Conservation (phyloP, 1,140 invertebrate genomes). For the Muscidifurax raptorellus region DNA sequence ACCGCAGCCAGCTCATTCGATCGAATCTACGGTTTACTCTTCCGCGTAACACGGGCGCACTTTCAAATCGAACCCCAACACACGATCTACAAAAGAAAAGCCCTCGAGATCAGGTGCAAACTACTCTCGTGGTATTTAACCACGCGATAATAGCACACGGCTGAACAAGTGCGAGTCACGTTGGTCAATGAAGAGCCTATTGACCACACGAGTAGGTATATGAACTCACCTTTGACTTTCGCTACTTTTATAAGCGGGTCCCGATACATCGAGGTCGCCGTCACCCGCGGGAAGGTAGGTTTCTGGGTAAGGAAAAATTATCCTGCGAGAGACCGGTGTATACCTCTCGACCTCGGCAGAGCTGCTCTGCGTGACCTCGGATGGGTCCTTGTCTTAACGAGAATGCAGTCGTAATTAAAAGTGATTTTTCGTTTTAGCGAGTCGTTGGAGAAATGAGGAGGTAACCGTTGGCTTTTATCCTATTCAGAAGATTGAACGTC, state of each 20-base stretch:
- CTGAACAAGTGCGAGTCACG: no score
- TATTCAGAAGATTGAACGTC: background rate
- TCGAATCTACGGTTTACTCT: background rate
- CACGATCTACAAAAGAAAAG: no score
- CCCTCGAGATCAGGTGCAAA: background rate
- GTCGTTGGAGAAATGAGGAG: background rate
- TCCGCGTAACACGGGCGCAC: background rate
- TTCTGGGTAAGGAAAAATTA: constrained; percentile 38
- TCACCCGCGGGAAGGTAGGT: constrained; percentile 27
- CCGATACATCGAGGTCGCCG: background rate
- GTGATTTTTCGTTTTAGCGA: background rate
- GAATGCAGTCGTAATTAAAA: background rate
- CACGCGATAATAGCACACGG: background rate
- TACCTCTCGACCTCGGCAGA: background rate
- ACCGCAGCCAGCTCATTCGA: no score
- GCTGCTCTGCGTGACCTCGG: background rate
- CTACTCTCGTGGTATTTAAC: background rate
- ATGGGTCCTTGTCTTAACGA: background rate
- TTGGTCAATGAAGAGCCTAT: no score
- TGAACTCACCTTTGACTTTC: constrained; percentile 40
- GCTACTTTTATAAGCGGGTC: background rate
- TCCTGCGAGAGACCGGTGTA: background rate
- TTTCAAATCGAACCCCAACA: no score
- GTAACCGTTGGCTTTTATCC: background rate
- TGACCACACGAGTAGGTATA: background rate